A percentile compares a stretch with the other conserved stretches of the same genome.
These are phyloP conservation scores for Cephus pygmeus DNA, from an alignment of 2,888 invertebrate species.

Conservation along the genomic window DNA sequence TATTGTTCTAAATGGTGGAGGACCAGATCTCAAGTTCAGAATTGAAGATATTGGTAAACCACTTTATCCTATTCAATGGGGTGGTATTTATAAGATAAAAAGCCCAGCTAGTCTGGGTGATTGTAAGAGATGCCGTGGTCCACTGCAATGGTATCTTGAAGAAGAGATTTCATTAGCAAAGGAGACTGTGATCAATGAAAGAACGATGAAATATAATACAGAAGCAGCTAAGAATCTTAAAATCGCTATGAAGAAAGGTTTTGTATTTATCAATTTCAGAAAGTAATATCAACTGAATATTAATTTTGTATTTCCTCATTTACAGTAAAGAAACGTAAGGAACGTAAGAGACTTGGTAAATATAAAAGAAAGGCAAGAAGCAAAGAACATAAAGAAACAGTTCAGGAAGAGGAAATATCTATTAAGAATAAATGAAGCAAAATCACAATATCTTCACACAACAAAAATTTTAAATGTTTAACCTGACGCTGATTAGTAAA, in stretches of 20 bases:
- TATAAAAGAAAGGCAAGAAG: slow-evolving; percentile 9
- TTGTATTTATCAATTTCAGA: slow-evolving; percentile 1
- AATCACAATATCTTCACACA: neutral
- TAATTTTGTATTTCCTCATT: neutral
- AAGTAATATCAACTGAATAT: neutral
- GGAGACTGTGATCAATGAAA: slow-evolving; percentile 32
- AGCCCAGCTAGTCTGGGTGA: slow-evolving; percentile 32
- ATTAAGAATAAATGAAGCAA: neutral
- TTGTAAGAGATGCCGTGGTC: slow-evolving; percentile 44
- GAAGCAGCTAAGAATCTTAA: slow-evolving; percentile 27
- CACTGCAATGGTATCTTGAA: slow-evolving; percentile 48
- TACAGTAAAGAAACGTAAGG: slow-evolving; percentile 14
- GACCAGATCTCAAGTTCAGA: slow-evolving; percentile 49
- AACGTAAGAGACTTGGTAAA: slow-evolving; percentile 10
- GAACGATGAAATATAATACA: slow-evolving; percentile 27
- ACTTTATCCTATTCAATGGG: slow-evolving; percentile 6
- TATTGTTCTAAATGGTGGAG: slow-evolving; percentile 31
- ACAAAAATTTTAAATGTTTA: neutral
- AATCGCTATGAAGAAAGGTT: slow-evolving; percentile 34
- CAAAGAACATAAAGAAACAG: neutral
- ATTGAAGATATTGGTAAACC: slow-evolving; percentile 41
- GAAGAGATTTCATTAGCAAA: slow-evolving; percentile 48
- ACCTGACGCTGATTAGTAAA: neutral
- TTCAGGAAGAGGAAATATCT: neutral
- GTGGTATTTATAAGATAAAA: slow-evolving; percentile 22